These are phyloP conservation scores for Calycopis cecrops DNA, from an alignment of 1,140 invertebrate species.

Conservation along the genomic window DNA sequence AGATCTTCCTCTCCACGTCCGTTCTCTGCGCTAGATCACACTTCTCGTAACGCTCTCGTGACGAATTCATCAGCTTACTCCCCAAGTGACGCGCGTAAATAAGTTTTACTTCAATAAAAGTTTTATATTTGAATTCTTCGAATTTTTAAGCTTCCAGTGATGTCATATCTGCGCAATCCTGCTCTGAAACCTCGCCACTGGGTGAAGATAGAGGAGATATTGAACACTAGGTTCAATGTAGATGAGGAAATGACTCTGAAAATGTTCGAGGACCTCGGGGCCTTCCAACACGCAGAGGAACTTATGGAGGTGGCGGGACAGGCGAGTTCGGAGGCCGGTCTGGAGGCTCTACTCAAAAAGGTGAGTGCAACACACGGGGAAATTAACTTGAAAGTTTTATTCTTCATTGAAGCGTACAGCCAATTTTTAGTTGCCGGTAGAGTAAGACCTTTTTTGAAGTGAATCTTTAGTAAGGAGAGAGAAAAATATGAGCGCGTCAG, in stretches of 20 bases:
- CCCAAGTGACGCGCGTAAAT: no score
- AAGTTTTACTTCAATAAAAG: no score
- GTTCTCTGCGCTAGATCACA: no score
- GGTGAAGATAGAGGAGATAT: slow-evolving; percentile 84
- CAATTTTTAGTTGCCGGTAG: no score
- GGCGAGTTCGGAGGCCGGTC: slow-evolving; percentile 88
- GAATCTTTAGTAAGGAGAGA: no score
- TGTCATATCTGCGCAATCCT: slow-evolving; percentile 85
- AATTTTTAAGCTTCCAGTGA: slow-evolving; percentile 78
- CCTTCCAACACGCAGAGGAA: slow-evolving; percentile 82
- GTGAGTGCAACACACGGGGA: slow-evolving; percentile 43
- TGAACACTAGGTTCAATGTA: slow-evolving; percentile 82
- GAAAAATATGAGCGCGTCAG: no score
- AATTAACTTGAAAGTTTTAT: not conserved
- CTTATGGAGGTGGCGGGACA: slow-evolving; percentile 89
- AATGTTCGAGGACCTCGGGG: slow-evolving; percentile 81
- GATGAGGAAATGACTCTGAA: slow-evolving; percentile 80
- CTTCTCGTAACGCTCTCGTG: no score
- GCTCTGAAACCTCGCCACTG: slow-evolving; percentile 86
- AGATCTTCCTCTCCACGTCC: no score
- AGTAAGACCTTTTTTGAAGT: no score
- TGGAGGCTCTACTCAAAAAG: slow-evolving; percentile 87
- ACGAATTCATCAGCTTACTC: no score
- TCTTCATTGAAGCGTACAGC: not conserved
- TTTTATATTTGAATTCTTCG: no score